Base-by-base conservation (phyloP, 2,113 vertebrate species). In the Melanerpes aurifrons region DNA sequence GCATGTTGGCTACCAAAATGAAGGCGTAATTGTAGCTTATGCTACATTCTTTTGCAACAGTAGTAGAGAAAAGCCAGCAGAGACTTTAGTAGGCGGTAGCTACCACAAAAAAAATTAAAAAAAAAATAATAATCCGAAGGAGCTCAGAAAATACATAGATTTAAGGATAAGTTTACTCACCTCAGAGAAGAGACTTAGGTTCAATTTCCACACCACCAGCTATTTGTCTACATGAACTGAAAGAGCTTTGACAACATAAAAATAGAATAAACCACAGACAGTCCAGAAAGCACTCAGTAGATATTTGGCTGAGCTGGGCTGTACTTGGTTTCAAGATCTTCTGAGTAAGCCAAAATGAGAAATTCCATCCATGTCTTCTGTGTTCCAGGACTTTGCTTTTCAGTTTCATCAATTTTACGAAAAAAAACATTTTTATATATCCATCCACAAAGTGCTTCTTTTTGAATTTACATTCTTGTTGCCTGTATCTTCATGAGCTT, bases 1-100 rank as follows among this genome's bases (percentile, higher is more conserved):
- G 76, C 54, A 92, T 90, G 86, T 90, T 17, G 14, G 48, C 79
- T 91, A 93, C 69, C 43, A 96, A 94, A 95, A 90, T 26, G 88
- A 94, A 94, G 90, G 92, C 94, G 95, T 92, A 96, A 96, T 83
- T 87, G 90, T 93, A 94, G 88, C 37, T 88, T 81, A 61, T 57
- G 28, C 53, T 92, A 81, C 24, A 26, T 67, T 96, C 71, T 85
- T 90, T n/a, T 71, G 54, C 78, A 87, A 32, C 1, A 91, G 91
- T 87, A 89, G 87, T 92, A 92, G 45, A 64, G 67, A 68, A 90
- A 94, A 92, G 35, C 7, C 10, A 47, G 17, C 31, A 73, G 28
- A 89, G 87, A 37, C 29, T 91, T 82, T 54, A 89, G 84, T 85
- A 87, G 72, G 86, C 88, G 94, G 87, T 50, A 85, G 56, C 22